A percentile compares a stretch with the other conserved stretches of the same genome.
Evolutionary conservation across 2,888 invertebrate genomes (phyloP).

Genomic region (Schizaphis graminum): DNA sequence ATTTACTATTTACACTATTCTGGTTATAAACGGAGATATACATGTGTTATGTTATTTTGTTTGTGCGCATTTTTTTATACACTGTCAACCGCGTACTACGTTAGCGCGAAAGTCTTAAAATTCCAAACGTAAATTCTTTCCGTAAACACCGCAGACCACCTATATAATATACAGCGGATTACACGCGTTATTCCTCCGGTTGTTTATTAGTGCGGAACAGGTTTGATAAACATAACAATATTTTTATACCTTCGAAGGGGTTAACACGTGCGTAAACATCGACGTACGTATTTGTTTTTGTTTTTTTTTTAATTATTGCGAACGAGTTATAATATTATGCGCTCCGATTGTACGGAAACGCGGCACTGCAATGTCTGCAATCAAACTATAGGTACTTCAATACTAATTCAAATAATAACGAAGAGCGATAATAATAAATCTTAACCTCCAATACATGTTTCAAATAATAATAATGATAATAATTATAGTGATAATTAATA

Average conservation of each 20-base stretch:
- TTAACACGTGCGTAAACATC: constrained; percentile 29
- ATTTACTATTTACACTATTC: neutral
- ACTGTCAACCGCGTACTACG: neutral
- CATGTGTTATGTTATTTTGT: neutral
- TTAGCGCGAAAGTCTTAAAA: constrained; percentile 44
- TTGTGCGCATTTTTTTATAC: neutral
- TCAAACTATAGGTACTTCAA: neutral
- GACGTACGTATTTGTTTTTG: neutral
- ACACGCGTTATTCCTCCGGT: neutral
- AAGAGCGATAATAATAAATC: neutral
- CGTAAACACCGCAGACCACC: neutral
- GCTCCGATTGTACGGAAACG: neutral
- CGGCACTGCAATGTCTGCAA: neutral
- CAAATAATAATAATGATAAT: neutral
- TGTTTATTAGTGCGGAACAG: constrained; percentile 14
- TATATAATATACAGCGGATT: neutral
- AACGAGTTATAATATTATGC: neutral
- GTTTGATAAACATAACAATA: constrained; percentile 5
- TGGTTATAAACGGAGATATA: neutral
- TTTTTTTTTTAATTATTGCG: neutral
- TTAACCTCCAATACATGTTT: neutral
- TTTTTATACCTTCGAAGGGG: neutral
- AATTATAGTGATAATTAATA: neutral
- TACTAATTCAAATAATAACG: neutral
- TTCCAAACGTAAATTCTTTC: constrained; percentile 33